Conservation (phyloP, 2,797 vertebrate species). For the Propithecus perrieri region DNA sequence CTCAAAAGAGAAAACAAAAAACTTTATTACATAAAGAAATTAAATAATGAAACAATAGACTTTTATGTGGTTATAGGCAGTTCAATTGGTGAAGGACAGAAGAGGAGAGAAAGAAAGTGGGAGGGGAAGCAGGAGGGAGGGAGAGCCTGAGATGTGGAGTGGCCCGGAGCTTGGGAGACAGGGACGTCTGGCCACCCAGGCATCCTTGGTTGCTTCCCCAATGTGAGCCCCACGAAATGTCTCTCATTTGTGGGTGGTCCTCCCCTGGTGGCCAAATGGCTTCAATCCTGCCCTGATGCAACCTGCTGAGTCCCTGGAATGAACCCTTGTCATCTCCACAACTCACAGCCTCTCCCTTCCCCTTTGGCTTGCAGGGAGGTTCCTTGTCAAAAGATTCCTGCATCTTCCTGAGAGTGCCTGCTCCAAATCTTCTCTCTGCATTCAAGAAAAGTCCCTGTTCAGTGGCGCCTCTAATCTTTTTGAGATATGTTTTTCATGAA, state of each 20-base stretch:
- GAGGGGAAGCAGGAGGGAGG: fast-evolving
- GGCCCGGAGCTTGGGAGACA: fast-evolving
- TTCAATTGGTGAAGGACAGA: neutral
- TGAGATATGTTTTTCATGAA: neutral
- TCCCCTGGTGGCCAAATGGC: neutral
- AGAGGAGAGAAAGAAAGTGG: neutral
- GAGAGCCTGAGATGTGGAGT: neutral
- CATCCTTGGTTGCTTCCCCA: neutral
- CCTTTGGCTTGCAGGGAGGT: neutral
- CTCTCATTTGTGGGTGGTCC: neutral
- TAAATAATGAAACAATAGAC: neutral
- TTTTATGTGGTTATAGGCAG: neutral
- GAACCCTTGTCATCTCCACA: neutral
- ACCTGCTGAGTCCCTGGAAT: neutral
- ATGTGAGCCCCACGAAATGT: neutral
- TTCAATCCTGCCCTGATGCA: neutral
- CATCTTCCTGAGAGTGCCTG: neutral
- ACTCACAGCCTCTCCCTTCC: neutral
- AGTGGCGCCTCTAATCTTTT: neutral
- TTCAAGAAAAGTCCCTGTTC: neutral
- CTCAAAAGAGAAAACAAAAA: neutral
- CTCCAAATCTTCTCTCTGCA: neutral
- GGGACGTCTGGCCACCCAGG: fast-evolving
- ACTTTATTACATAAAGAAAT: neutral
- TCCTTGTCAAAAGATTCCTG: neutral